Conservation (phyloP, 2,888 invertebrate species). For the Drosophila recens region DNA sequence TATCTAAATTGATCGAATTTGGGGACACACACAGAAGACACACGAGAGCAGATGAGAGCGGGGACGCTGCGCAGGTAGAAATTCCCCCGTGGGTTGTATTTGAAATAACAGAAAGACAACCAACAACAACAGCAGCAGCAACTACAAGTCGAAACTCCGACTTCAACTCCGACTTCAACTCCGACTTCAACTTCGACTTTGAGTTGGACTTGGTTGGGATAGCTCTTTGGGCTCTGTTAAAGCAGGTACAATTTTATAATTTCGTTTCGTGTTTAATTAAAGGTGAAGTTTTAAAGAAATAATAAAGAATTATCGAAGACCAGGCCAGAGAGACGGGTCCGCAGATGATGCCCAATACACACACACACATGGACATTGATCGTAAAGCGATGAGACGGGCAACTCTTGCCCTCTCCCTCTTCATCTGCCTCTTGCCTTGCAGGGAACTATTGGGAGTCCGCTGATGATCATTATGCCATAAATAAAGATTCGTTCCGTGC, state of each 20-base stretch:
- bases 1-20: conserved; percentile 81
- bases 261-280: conserved; percentile 82
- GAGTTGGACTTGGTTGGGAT: conserved; percentile 38
- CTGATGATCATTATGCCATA: conserved; percentile 80
- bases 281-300: conserved; percentile 81
- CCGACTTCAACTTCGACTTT: conserved; percentile 19
- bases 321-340: conserved; percentile 46
- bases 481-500: conserved; percentile 80
- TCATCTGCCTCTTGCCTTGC: not conserved
- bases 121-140: conserved; percentile 27
- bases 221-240: conserved; percentile 52
- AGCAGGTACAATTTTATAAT: conserved; percentile 82
- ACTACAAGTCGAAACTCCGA: conserved; percentile 25
- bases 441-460: conserved; percentile 48
- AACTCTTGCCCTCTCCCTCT: conserved; percentile 13
- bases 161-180: conserved; percentile 33
- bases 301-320: conserved; percentile 80
- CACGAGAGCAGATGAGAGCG: conserved; percentile 61
- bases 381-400: conserved; percentile 72
- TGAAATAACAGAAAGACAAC: conserved; percentile 32
- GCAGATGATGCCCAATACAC: conserved; percentile 61
- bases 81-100: conserved; percentile 65
- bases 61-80: conserved; percentile 64
- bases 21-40: conserved; percentile 73
- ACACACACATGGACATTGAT: conserved; percentile 58